A percentile compares a stretch with the other conserved stretches of the same genome.
These are phyloP conservation scores for Montipora cactus DNA, from an alignment of 64 coral and sea anemone genomes.

Conservation along the genomic window DNA sequence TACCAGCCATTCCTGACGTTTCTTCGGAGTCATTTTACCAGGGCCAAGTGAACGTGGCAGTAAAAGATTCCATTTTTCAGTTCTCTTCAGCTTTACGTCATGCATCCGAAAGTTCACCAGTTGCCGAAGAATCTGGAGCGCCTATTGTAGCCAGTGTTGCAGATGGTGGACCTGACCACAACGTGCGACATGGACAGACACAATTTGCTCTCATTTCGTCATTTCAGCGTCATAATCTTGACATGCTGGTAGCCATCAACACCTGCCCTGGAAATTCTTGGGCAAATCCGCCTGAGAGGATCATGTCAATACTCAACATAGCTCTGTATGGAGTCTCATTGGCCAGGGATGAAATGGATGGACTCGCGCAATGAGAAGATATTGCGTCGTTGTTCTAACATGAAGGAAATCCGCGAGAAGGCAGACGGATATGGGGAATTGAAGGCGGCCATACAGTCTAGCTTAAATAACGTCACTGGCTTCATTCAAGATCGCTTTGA, in stretches of 20 bases:
- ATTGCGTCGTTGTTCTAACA: conserved; percentile 44
- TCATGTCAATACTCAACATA: conserved; percentile 31
- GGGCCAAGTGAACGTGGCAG: conserved; percentile 30
- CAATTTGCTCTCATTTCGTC: conserved; percentile 25
- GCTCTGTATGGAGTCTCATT: background rate
- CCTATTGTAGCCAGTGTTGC: conserved; percentile 3
- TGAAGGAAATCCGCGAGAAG: conserved; percentile 37
- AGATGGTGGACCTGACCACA: conserved; percentile 43
- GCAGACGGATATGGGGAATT: conserved; percentile 3
- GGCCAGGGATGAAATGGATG: conserved; percentile 3
- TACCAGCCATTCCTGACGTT: background rate
- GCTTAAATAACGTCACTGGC: conserved; percentile 15
- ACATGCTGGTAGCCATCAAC: conserved; percentile 31
- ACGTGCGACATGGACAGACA: background rate
- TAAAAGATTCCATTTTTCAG: conserved; percentile 49
- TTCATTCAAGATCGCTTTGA: conserved; percentile 15
- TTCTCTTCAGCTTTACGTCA: conserved; percentile 51
- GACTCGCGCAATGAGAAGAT: background rate
- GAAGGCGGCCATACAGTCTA: background rate
- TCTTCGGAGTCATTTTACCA: background rate
- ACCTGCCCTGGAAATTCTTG: background rate
- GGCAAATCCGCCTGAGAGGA: conserved; percentile 48
- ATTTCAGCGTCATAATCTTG: background rate
- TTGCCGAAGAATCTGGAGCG: conserved; percentile 23
- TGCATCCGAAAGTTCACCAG: conserved; percentile 25